A percentile compares a stretch with the other conserved stretches of the same genome.
phyloP scores from a whole-genome alignment of 2,113 vertebrate species.

The Pelodiscus sinensis region DNA sequence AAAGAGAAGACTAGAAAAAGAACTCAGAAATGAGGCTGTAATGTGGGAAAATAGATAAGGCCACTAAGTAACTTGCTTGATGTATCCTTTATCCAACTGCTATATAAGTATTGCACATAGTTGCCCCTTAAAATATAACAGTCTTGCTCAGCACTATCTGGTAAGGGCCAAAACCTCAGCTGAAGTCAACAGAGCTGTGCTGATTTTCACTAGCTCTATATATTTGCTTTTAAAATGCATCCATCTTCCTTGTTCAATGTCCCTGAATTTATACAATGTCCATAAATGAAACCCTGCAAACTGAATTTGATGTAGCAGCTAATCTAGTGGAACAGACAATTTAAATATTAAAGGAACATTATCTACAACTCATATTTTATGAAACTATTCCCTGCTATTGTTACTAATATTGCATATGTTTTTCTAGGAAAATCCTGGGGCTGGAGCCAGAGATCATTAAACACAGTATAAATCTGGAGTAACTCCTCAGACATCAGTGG shows the following conservation, averaged over 20 bases:
- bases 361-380: background rate
- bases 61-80: background rate
- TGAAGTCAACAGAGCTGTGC: background rate
- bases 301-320: background rate
- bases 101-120: background rate
- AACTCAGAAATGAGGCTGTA: background rate
- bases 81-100: accelerated
- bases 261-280: background rate
- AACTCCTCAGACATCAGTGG: conserved; percentile 12
- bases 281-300: background rate
- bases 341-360: background rate
- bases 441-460: conserved; percentile 45
- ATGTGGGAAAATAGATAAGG: background rate
- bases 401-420: background rate
- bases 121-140: background rate
- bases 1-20: background rate
- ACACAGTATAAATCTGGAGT: background rate
- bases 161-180: background rate
- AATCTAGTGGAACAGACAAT: background rate
- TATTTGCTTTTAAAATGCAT: background rate
- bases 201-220: background rate
- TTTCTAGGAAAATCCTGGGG: background rate
- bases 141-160: background rate
- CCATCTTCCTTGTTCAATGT: background rate
- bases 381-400: background rate